phyloP scores from a whole-genome alignment of 2,888 invertebrate genomes.

The Bugulina stolonifera region DNA sequence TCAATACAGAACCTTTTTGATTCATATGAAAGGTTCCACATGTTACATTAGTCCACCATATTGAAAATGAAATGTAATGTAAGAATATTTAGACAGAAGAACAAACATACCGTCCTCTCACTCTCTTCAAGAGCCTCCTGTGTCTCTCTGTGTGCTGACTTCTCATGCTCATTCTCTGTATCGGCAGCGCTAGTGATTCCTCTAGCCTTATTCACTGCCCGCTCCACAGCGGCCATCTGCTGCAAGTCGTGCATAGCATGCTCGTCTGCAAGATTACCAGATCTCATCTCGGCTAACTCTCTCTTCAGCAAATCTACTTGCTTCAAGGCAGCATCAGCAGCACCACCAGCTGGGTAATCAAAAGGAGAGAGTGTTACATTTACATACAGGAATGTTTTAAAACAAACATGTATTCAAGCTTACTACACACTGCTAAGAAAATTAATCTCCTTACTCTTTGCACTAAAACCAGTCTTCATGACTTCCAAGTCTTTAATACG shows the following conservation, averaged over 20 bases:
- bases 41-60: too few species aligned
- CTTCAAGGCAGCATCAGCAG: constrained; percentile 37
- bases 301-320: constrained; percentile 51
- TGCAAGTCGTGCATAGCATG: constrained; percentile 26
- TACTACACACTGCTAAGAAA: too few species aligned
- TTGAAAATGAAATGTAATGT: too few species aligned
- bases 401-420: too few species aligned
- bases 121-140: constrained; percentile 48
- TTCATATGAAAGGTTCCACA: too few species aligned
- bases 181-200: constrained; percentile 37
- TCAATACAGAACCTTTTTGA: too few species aligned
- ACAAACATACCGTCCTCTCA: constrained; percentile 38
- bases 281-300: constrained; percentile 50
- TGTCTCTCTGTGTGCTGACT: constrained; percentile 49
- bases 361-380: too few species aligned
- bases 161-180: constrained; percentile 45
- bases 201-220: constrained; percentile 40
- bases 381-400: too few species aligned
- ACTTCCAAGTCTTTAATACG: constrained; percentile 31
- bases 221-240: constrained; percentile 33
- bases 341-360: constrained; percentile 24
- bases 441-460: constrained; percentile 21
- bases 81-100: too few species aligned
- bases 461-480: constrained; percentile 14
- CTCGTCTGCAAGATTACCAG: constrained; percentile 37